Evolutionary conservation across 2,113 vertebrate genomes (phyloP), one percentile per base, ranked within the genome.

Genomic region (Xyrauchen texanus): DNA sequence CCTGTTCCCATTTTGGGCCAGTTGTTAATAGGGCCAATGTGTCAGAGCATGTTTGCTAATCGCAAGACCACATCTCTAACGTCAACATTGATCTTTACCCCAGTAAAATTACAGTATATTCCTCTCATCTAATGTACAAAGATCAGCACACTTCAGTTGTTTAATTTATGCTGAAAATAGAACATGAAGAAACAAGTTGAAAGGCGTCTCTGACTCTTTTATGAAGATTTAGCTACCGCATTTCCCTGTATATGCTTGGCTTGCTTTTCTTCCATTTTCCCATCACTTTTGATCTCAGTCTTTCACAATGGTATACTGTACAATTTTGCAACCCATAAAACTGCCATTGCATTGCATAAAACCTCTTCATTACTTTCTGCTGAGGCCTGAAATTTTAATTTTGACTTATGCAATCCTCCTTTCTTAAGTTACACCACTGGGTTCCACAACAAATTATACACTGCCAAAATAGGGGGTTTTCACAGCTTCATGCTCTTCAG

Each of bases 331-430:
- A 47, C 10, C 53, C 42, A 46, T 57, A 65, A 71, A 82, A 46
- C 21, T 12, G 44, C 66, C 47, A 70, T 53, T 61, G 34, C 15
- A 71, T 79, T 80, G 60, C 77, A 76, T 76, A 66, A 76, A 83
- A 57, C 21, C 51, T 44, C 67, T 57, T 76, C 71, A 21, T 75
- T 76, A 64, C 76, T 79, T 83, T 69, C 8, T 62, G 5, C 44
- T 69, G 66, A 68, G 57, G 8, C 34, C 6, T 8, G 16, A 75
- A 75, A 12, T 34, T 42, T 63, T 4, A 52, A 49, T 75, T 75
- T 75, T 42, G 0, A 3, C 21, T 34, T n/a, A n/a, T n/a, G n/a
- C n/a, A n/a, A n/a, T n/a, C 15, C 45, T 34, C 4, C 0, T 16
- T 16, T 72, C 4, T 6, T 69, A 21, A 13, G 8, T 61, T n/a